Percentiles rank a stretch among this genome's conserved stretches.
These are phyloP conservation scores for Sturmia bella DNA, from an alignment of 2,888 invertebrate genomes.

Conservation along the genomic window DNA sequence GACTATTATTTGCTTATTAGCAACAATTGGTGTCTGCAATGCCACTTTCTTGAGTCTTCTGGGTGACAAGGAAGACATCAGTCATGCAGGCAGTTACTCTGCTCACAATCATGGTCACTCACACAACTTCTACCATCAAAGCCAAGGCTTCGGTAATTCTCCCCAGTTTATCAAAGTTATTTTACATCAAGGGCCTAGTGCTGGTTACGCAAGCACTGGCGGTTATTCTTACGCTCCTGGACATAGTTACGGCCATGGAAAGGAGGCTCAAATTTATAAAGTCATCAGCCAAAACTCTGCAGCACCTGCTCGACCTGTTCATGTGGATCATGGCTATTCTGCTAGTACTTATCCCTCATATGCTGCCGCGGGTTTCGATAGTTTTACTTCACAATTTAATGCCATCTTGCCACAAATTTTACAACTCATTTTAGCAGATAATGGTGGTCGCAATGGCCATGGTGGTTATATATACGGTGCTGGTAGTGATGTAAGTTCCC, in stretches of 20 bases:
- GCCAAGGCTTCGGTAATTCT: constrained; percentile 41
- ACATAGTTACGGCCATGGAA: constrained; percentile 45
- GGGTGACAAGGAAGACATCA: constrained; percentile 67
- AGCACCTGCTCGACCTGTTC: constrained; percentile 20
- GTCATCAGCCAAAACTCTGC: constrained; percentile 72
- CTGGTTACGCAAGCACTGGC: constrained; percentile 7
- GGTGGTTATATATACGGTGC: constrained; percentile 34
- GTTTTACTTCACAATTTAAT: constrained; percentile 71
- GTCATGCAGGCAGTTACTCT: constrained; percentile 4
- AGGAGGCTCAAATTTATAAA: constrained; percentile 73
- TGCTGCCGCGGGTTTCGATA: constrained; percentile 47
- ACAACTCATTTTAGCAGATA: constrained; percentile 75
- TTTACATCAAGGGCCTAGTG: constrained; percentile 43
- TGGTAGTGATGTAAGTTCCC: constrained; percentile 63
- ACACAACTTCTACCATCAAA: constrained; percentile 3
- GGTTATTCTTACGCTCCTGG: constrained; percentile 40
- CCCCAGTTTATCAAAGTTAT: constrained; percentile 66
- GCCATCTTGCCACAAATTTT: constrained; percentile 77
- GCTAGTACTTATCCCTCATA: constrained; percentile 44
- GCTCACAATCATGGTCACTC: background rate
- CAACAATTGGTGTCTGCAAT: constrained; percentile 73
- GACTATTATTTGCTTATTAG: constrained; percentile 76
- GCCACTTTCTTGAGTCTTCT: constrained; percentile 75
- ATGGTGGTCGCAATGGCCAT: constrained; percentile 56
- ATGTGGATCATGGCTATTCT: constrained; percentile 58